Base-by-base conservation (phyloP, 2,888 invertebrate species). In the Tetragnatha montana region DNA sequence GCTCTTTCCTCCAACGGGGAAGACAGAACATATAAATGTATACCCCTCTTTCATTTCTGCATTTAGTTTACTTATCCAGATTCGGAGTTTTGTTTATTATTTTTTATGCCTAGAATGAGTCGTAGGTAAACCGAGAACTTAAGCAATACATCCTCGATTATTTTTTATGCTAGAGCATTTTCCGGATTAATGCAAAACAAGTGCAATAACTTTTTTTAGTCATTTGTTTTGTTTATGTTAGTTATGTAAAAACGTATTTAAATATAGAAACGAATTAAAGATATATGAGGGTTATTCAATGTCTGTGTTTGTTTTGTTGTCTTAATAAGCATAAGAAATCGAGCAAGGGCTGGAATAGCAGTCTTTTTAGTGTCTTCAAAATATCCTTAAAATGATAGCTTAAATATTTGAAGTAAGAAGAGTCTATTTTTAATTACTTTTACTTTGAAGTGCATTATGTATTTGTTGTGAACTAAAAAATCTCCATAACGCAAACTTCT, bases 161-260 rank as follows among this genome's bases (percentile, higher is more conserved):
- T 10, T 12, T 74, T 82, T 81, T 82, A 73, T 73, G 17, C 14
- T 14, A 60, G 73, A 74, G 21, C 51, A 69, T 8, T 22, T 35
- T 71, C 22, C 51, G 35, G 73, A 82, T 82, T 73, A 82, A 74
- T 60, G 60, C 73, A 82, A 60, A 82, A 82, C 74, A 17, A 82
- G 74, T 19, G 51, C 60, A 60, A 22, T 22, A 50, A 73, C 35
- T 60, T 82, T 21, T 10, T 22, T 22, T 12, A 73, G 51, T 8
- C 74, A 82, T 82, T 73, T 71, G 50, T 71, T 78, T 71, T 51
- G 71, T 81, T 73, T 81, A 81, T 82, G 74, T 74, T 82, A 73
- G 73, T 82, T 60, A 17, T 12, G 60, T 17, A 60, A 82, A 82
- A 74, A 60, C 50, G 50, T 21, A 17, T 71, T n/a, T 51, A 69